Percentiles rank a stretch among this genome's conserved stretches.
phyloP scores from a whole-genome alignment of 2,888 invertebrate genomes.

The Thera britannica region DNA sequence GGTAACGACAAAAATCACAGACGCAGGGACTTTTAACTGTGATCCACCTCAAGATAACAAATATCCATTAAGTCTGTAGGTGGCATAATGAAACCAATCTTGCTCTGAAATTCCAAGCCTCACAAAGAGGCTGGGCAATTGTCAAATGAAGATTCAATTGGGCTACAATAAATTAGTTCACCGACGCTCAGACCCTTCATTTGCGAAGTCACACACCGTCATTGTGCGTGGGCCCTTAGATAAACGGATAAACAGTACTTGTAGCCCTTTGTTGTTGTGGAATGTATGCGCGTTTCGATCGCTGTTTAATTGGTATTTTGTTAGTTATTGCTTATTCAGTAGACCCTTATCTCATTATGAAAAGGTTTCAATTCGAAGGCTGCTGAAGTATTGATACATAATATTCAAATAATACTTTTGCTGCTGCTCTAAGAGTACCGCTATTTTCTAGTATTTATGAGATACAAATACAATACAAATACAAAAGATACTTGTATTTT shows the following conservation, averaged over 20 bases:
- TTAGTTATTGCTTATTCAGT: slow-evolving; percentile 45
- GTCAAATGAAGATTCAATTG: slow-evolving; percentile 83
- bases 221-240: slow-evolving; percentile 53
- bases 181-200: slow-evolving; percentile 64
- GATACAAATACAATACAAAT: no score
- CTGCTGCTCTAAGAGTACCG: background rate
- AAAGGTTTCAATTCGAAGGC: slow-evolving; percentile 29
- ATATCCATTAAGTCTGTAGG: slow-evolving; percentile 20
- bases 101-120: slow-evolving; percentile 45
- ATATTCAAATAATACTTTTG: background rate
- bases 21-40: slow-evolving; percentile 6
- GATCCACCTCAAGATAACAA: slow-evolving; percentile 22
- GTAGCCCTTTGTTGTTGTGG: slow-evolving; percentile 62
- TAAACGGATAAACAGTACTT: slow-evolving; percentile 49
- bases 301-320: slow-evolving; percentile 59
- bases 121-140: slow-evolving; percentile 71
- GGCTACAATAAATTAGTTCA: slow-evolving; percentile 65
- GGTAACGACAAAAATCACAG: background rate
- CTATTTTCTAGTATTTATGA: no score
- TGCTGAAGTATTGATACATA: slow-evolving; percentile 24
- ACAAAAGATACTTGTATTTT: no score
- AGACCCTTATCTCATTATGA: slow-evolving; percentile 35
- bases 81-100: slow-evolving; percentile 52
- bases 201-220: slow-evolving; percentile 60
- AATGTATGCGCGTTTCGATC: slow-evolving; percentile 54